Conservation (phyloP, 1,140 invertebrate species). For the Spodoptera litura region DNA sequence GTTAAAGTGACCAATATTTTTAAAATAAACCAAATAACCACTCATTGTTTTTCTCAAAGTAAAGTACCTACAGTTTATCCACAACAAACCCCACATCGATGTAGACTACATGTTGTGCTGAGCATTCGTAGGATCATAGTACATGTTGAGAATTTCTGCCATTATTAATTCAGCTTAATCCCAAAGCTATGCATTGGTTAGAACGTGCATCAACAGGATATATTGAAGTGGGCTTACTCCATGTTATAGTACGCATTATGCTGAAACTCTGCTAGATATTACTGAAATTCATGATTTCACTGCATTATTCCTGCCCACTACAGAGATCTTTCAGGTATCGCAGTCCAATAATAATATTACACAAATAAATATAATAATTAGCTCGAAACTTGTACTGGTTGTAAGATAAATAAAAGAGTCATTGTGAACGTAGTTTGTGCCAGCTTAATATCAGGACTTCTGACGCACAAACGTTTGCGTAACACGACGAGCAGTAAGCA, state of each 20-base stretch:
- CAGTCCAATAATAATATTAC: not conserved
- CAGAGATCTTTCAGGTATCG: not conserved
- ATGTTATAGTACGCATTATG: not conserved
- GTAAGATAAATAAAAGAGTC: not conserved
- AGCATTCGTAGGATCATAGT: not conserved
- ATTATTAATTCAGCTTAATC: constrained; percentile 29
- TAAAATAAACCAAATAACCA: too few relatives aligned
- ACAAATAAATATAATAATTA: not conserved
- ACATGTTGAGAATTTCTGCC: constrained; percentile 18
- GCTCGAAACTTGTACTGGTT: too few relatives aligned
- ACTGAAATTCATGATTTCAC: too few relatives aligned
- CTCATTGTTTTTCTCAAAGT: too few relatives aligned
- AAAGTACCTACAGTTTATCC: too few relatives aligned
- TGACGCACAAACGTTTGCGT: not conserved
- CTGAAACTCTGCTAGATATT: not conserved
- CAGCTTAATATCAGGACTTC: too few relatives aligned
- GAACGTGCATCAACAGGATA: not conserved
- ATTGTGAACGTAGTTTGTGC: not conserved
- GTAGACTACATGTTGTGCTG: too few relatives aligned
- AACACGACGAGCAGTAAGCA: not conserved
- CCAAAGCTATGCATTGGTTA: constrained; percentile 15
- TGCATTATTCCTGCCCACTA: not conserved
- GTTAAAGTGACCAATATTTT: too few relatives aligned
- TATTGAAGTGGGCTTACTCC: not conserved
- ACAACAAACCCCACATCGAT: too few relatives aligned